phyloP scores from a whole-genome alignment of 2,797 vertebrate species.

The Sebastes minor region DNA sequence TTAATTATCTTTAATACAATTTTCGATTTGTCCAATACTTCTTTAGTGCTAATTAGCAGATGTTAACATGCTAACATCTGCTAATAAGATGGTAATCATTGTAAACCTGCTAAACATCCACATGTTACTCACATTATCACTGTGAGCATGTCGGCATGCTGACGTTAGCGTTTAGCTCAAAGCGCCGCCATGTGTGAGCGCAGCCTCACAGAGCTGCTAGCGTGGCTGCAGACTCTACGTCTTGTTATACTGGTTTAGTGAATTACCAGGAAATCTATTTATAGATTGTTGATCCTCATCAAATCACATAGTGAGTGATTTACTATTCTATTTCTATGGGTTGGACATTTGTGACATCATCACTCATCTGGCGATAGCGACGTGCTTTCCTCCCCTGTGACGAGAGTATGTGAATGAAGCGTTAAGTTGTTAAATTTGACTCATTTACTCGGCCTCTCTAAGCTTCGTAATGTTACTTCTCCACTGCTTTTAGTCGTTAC shows the following conservation, averaged over 20 bases:
- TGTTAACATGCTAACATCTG: not conserved
- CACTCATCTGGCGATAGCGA: too few relatives aligned
- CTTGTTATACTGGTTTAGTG: not conserved
- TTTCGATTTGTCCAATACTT: not conserved
- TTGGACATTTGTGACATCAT: too few relatives aligned
- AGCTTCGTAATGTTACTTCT: fast-evolving
- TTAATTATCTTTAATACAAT: not conserved
- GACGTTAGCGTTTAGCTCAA: not conserved
- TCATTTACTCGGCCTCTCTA: too few relatives aligned
- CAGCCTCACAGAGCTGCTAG: too few relatives aligned
- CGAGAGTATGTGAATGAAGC: too few relatives aligned
- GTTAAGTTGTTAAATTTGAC: too few relatives aligned
- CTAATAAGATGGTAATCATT: not conserved
- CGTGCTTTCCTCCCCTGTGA: too few relatives aligned
- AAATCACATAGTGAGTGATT: not conserved
- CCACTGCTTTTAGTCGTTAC: too few relatives aligned
- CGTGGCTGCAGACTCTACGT: too few relatives aligned
- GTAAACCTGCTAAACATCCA: too few relatives aligned
- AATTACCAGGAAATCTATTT: not conserved
- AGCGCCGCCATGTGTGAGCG: too few relatives aligned
- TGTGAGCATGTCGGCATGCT: not conserved
- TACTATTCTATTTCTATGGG: too few relatives aligned
- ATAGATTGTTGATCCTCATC: not conserved
- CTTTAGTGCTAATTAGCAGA: not conserved
- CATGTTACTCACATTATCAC: not conserved